A percentile compares a stretch with the other conserved stretches of the same genome.
Conservation (phyloP, 2,113 vertebrate genomes). For the Oriolus oriolus region DNA sequence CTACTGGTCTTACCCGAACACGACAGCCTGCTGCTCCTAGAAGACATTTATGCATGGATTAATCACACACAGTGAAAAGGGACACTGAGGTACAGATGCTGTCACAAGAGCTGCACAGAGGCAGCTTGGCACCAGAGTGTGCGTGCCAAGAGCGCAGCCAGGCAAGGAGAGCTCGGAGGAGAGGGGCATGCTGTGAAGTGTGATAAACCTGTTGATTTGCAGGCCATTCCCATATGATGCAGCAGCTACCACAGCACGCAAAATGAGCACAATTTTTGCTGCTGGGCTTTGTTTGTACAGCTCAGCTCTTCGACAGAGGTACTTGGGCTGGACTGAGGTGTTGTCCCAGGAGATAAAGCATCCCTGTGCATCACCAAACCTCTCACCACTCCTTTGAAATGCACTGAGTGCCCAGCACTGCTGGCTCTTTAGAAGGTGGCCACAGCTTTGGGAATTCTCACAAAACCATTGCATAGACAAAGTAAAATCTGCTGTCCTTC, state of each 20-base stretch:
- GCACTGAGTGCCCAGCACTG: not conserved
- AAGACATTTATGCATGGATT: not conserved
- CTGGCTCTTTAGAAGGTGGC: not conserved
- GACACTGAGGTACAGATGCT: not conserved
- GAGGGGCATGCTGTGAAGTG: rapidly evolving
- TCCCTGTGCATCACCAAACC: not conserved
- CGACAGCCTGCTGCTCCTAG: not conserved
- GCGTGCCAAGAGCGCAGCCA: not conserved
- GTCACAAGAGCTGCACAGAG: not conserved
- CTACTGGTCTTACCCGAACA: not conserved
- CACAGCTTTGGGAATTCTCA: not conserved
- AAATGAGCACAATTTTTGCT: not conserved
- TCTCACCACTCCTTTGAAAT: not conserved
- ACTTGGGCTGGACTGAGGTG: not conserved
- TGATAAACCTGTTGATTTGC: not conserved
- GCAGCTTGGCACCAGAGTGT: not conserved
- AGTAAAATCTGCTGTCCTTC: not conserved
- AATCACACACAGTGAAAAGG: not conserved
- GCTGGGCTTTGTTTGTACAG: not conserved
- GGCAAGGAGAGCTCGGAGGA: not conserved
- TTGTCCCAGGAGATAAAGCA: not conserved
- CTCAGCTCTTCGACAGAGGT: not conserved
- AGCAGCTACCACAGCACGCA: not conserved
- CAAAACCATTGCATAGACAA: not conserved
- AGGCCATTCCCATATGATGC: not conserved